Evolutionary conservation across 1,140 invertebrate species (phyloP).

Genomic region (Cotesia vestalis): DNA sequence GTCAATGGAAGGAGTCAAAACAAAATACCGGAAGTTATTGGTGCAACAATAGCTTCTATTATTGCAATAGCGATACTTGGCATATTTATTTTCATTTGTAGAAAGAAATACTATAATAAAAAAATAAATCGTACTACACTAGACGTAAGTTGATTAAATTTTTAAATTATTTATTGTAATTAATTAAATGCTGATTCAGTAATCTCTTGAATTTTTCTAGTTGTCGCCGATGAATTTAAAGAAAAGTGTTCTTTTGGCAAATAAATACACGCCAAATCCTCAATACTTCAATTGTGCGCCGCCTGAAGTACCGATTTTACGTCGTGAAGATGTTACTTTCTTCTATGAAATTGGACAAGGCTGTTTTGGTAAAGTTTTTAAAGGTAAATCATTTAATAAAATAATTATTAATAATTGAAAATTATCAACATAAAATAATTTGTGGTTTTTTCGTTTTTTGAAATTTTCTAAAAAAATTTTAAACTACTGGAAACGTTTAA

Average conservation of each 20-base stretch:
- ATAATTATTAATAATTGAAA: slow-evolving; percentile 12
- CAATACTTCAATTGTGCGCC: slow-evolving; percentile 74
- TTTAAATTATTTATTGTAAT: slow-evolving; percentile 19
- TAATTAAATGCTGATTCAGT: slow-evolving; percentile 28
- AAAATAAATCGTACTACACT: slow-evolving; percentile 49
- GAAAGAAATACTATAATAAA: slow-evolving; percentile 47
- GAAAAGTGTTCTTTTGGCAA: slow-evolving; percentile 72
- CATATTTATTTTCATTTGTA: slow-evolving; percentile 50
- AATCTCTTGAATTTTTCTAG: slow-evolving; percentile 49
- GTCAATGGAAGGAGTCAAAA: slow-evolving; percentile 48
- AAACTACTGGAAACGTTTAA: too few relatives aligned
- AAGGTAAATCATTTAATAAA: slow-evolving; percentile 70
- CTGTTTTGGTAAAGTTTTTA: slow-evolving; percentile 91
- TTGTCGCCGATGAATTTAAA: slow-evolving; percentile 68
- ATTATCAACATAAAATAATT: too few relatives aligned
- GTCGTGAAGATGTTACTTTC: slow-evolving; percentile 73
- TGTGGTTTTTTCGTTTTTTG: too few relatives aligned
- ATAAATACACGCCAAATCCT: slow-evolving; percentile 80
- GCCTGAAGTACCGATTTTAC: slow-evolving; percentile 70
- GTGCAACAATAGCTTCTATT: slow-evolving; percentile 52
- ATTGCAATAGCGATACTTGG: slow-evolving; percentile 49
- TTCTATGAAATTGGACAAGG: slow-evolving; percentile 87
- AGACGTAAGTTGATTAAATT: slow-evolving; percentile 43
- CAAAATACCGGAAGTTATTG: slow-evolving; percentile 58
- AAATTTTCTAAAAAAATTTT: too few relatives aligned